Evolutionary conservation across 35 echinoderm and acorn worm genomes (phyloP), one percentile per base, ranked within the genome.

Genomic region (Apostichopus californicus): DNA sequence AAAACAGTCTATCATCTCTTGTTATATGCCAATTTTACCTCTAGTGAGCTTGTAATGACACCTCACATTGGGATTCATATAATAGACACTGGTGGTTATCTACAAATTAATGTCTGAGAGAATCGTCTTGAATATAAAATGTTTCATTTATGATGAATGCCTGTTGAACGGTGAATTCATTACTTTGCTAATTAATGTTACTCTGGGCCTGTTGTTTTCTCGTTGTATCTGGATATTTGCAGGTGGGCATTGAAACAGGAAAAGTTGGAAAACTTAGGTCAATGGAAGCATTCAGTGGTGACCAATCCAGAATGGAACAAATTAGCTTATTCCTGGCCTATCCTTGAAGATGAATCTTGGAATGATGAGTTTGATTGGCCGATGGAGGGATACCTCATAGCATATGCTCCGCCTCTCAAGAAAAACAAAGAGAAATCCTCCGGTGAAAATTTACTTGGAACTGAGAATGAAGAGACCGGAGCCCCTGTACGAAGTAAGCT

Each of bases 341-440:
- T 99, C 1, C 78, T 87, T 21, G 93, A 93, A 86, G 72, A 94
- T 81, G 95, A 94, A 12, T 90, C 94, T 73, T 94, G 95, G 95
- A 99, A 99, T 85, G 90, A 95, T 65, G 90, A 94, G n/a, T 99
- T 94, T 93, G 97, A 99, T 93, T 99, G 97, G 97, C 97, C 97
- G n/a, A 99, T 99, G 97, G 97, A 99, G 87, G 97, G 95, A 3
- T 99, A 95, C 73, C 85, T 99, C 63, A 96, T 99, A 18, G 89
- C 97, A 9, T 94, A 95, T 92, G 97, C 97, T 72, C 97, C 97
- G 18, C 97, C 97, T 68, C 86, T 99, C 2, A 96, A 94, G 92
- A 95, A 55, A 21, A 54, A 73, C 86, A 73, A 88, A 71, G 57
- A 65, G 61, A 75, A 75, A 75, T 20, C 2, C 20, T 75, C 71